Evolutionary conservation across 2,888 invertebrate species (phyloP), one percentile per base, ranked within the genome.

Genomic region (Diogma glabrata): DNA sequence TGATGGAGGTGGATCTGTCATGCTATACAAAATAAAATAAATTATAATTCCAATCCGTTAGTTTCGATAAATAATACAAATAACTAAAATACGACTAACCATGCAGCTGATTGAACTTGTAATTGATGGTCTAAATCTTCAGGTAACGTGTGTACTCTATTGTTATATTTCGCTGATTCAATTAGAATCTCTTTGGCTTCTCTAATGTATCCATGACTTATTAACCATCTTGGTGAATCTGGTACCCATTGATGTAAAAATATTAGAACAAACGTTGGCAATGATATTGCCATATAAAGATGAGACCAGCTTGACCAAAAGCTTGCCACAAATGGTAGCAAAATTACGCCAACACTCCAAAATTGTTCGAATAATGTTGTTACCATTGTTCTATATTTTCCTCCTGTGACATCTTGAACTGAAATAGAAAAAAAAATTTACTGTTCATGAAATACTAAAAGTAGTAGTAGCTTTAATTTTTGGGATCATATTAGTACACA

Each of bases 271-370:
- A 72, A 57, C 43, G 72, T 71, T 10, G 72, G 73, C 57, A 67
- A 65, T 5, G 71, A 72, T 52, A 73, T 72, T 24, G 70, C 67
- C 63, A 72, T 67, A 55, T 73, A 73, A 12, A 73, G 63, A 55
- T 70, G 64, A 0, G 66, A 63, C 73, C 72, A 73, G 54, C 69
- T 71, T 20, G 63, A 60, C 57, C 68, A 68, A 53, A 69, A 65
- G 53, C 69, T 68, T n/a, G 70, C 69, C 4, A 73, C 61, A 3
- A 65, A 66, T 3, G 72, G 71, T 53, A 73, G 57, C 57, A 71
- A 57, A 57, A 73, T 71, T n/a, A 73, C 71, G 14, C 72, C 72
- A 56, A 73, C 61, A 12, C 72, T 72, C 73, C 73, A 73, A 58
- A 72, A 72, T 52, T 68, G 67, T 55, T 73, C 73, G 55, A 71